These are phyloP conservation scores for Crossaster papposus DNA, from an alignment of 53 echinoderm and acorn worm genomes.

Conservation along the genomic window DNA sequence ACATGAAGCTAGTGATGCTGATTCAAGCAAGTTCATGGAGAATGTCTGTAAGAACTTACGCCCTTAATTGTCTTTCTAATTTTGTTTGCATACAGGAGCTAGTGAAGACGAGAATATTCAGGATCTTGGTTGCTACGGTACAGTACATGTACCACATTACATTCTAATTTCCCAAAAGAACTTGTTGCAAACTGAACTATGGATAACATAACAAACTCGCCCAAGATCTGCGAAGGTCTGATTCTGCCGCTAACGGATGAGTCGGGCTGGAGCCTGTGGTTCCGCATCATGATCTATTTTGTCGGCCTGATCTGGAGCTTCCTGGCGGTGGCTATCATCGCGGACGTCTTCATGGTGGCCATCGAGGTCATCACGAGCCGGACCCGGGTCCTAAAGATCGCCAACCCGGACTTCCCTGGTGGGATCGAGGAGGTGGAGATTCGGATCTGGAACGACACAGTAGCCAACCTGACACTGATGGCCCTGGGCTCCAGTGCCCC, in stretches of 20 bases:
- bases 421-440: conserved; percentile 90
- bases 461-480: conserved; percentile 95
- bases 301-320: conserved; percentile 85
- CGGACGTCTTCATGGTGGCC: conserved; percentile 94
- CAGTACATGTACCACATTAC: too few species aligned
- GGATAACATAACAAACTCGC: conserved; percentile 21
- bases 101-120: background rate
- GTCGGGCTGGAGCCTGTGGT: conserved; percentile 72
- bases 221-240: conserved; percentile 65
- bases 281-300: conserved; percentile 76
- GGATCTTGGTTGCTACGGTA: background rate
- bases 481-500: conserved; percentile 93
- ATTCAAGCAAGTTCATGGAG: too few species aligned
- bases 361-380: conserved; percentile 96
- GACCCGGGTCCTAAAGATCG: conserved; percentile 71
- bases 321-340: conserved; percentile 87
- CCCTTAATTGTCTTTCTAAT: background rate
- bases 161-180: background rate
- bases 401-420: conserved; percentile 72
- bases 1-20: too few species aligned
- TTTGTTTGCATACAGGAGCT: background rate
- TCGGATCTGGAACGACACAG: conserved; percentile 94
- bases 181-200: background rate
- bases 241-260: conserved; percentile 87
- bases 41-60: too few species aligned